Base-by-base conservation (phyloP, 1,140 invertebrate genomes). In the Diorhabda carinulata region DNA sequence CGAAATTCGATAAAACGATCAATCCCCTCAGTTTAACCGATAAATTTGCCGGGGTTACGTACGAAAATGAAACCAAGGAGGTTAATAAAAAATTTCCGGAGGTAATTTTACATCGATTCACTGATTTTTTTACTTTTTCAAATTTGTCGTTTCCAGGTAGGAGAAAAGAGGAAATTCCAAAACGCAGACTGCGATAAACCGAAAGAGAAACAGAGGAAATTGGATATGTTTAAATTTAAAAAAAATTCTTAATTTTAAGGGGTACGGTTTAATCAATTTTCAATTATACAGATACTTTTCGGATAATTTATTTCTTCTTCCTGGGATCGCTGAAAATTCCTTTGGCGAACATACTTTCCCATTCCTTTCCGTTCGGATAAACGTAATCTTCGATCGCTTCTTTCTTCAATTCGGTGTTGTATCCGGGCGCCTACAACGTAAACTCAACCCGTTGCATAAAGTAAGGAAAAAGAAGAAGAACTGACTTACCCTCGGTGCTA, bases 301-400 rank as follows among this genome's bases (percentile, higher is more conserved):
- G n/a, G 6, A 52, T 52, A 52, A 52, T 52, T 52, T 52, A 52
- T 52, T 61, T 42, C 8, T 67, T 7, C 72, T 76, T 78, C 60
- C 72, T 74, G 56, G 81, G 79, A 72, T 80, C 73, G 44, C 69
- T 68, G 70, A 80, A 83, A 5, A 79, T 63, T 42, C 81, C 81
- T 68, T 80, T 78, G 0, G 73, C 67, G 64, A 87, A 85, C 83
- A 92, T 85, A 6, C 84, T 79, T 76, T 88, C 82, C 94, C 94
- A 96, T 77, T 89, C 86, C 10, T 76, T 84, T 7, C 94, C 94
- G 69, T 83, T 78, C 0, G 94, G 94, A 81, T 91, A 96, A 68
- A 87, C 83, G 79, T 88, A 94, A 59, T 88, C 85, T 41, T 82
- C 74, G 9, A 95, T 76, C 3, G 88, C 86, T 43, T 87, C 83